Base-by-base conservation (phyloP, 2,797 vertebrate genomes). In the Rhinogobio ventralis region DNA sequence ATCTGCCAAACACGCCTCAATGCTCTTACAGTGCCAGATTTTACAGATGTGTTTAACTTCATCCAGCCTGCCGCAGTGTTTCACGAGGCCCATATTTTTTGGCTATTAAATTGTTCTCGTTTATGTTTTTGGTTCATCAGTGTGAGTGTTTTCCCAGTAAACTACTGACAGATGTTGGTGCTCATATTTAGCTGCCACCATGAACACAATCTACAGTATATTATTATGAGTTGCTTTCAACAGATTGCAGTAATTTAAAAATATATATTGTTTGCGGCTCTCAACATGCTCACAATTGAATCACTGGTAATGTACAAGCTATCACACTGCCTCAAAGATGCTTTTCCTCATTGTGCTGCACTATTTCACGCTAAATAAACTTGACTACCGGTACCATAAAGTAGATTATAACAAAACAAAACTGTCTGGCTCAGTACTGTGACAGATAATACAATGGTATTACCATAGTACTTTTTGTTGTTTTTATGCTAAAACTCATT, bases 61-160 rank as follows among this genome's bases (percentile, higher is more conserved):
- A 53, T 71, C 51, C 66, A 84, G 75, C 36, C 53, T 71, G 83
- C 53, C 10, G 33, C 51, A 14, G 53, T 60, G 20, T 60, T 71
- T 77, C 74, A 77, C 3, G 0, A 77, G 25, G 10, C 51, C 15
- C 51, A 33, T 75, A 57, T 84, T 84, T 78, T 55, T 60, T 28
- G n/a, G n/a, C 71, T 79, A 62, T 79, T 62, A 78, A 69, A 67
- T 68, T 42, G 49, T 36, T 68, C 33, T 45, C 46, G 3, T 83
- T 83, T 67, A 75, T 84, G 25, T 51, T 69, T 77, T 36, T 45
- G 64, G 36, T 77, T 84, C 74, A 77, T 84, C 64, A 76, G 25
- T 67, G 23, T 71, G 53, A 71, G 46, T 10, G 7, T 2, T 57
- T 68, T 84, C 17, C 14, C 30, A n/a, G 66, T 71, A 84, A 79